Base-by-base conservation (phyloP, 2,113 vertebrate species). In the Morone saxatilis region DNA sequence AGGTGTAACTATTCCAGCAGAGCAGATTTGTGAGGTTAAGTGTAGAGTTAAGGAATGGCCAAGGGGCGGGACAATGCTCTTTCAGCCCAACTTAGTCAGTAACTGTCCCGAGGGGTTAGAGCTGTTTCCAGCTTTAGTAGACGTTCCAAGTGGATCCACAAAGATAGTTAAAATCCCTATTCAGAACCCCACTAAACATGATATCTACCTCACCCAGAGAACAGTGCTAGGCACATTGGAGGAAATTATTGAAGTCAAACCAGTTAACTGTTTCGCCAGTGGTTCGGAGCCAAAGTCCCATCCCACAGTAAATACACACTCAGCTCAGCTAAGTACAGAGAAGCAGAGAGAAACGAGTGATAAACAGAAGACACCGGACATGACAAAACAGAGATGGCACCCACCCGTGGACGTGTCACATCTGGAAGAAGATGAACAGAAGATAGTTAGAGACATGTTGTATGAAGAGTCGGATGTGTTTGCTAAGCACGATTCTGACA, bases 31-130 rank as follows among this genome's bases (percentile, higher is more conserved):
- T 31, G 31, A 69, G 12, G 62, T 67, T 0, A 57, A 1, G 7
- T 77, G 51, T 10, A 36, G 66, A n/a, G 16, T 81, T 1, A 77
- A 53, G 2, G 38, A 48, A 4, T 72, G 45, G 53, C 78, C 77
- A 61, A 1, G 2, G 8, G 51, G 77, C 0, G 57, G 57, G 11
- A 0, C 31, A 2, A 14, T 50, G 11, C 53, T 85, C 0, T 76
- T 80, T 4, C 43, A 85, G 8, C 77, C 71, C 0, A 12, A 7
- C 1, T 0, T 71, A 9, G 17, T 41, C 6, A 62, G 13, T 73
- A 50, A 56, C 50, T 86, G 48, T 50, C 48, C 79, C 3, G 79
- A 82, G 20, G 63, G 74, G 1, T 38, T 78, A 2, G 70, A 73
- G 0, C 1, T 82, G n/a, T 82, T 77, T 22, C 68, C 17, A 7